Evolutionary conservation across 2,113 vertebrate species (phyloP), one percentile per base, ranked within the genome.

Genomic region (Tyto alba): DNA sequence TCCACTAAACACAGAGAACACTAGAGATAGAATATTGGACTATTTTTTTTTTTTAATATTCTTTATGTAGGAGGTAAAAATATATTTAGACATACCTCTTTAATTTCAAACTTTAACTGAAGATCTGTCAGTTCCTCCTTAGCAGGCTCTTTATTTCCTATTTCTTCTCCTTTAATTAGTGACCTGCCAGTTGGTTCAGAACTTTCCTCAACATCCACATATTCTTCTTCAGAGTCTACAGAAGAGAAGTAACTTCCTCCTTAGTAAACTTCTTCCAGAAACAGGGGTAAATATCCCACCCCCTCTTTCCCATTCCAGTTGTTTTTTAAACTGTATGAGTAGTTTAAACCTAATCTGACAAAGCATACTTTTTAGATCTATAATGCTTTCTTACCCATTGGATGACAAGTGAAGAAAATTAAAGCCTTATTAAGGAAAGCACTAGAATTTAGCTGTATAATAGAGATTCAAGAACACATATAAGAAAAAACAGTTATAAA

Each of bases 51-150:
- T 3, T 7, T 68, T 17, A 45, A 38, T 26, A 45, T 22, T 73
- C 27, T 27, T 82, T 23, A 74, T 11, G 16, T 22, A 64, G 27
- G 79, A 43, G 3, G 6, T 27, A 47, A 62, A 75, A 32, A 30
- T 1, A 82, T 50, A 95, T 88, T 19, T 81, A 21, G 4, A 93
- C 32, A 68, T 87, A 99, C 99, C 97, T 98, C 98, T 98, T 98
- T 99, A 88, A 99, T 97, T 98, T 99, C 99, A 97, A 99, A 99
- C 89, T 98, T 99, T 84, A 99, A 96, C n/a, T 98, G 97, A 55
- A 99, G 91, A 81, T 98, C 98, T 6, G 98, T 98, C 73, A 99
- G 98, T 9, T 99, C 99, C 85, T 99, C 99, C 88, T 92, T 79
- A 52, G 85, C 43, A 67, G 43, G 20, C 25, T 97, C 97, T 60